These are phyloP conservation scores for Chymomyza caudatula DNA, from an alignment of 2,888 invertebrate genomes.

Conservation along the genomic window DNA sequence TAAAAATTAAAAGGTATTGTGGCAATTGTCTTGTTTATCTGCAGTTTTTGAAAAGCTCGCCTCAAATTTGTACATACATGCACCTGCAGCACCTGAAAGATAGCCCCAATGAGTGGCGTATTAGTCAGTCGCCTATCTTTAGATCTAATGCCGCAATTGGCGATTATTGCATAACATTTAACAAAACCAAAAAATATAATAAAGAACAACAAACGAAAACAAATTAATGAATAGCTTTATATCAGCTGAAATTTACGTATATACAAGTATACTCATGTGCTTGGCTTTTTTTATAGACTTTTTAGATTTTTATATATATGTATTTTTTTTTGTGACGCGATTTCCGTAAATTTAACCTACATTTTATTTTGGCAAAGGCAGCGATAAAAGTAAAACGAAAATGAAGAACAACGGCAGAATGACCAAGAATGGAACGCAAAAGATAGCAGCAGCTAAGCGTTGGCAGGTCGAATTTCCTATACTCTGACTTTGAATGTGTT, in stretches of 20 bases:
- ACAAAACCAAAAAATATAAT: constrained; percentile 4
- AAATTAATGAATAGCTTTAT: constrained; percentile 22
- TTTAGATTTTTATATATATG: constrained; percentile 25
- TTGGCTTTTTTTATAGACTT: constrained; percentile 34
- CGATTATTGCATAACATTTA: constrained; percentile 52
- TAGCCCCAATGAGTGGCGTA: constrained; percentile 17
- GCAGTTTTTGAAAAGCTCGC: neutral
- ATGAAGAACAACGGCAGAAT: constrained; percentile 29
- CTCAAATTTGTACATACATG: neutral
- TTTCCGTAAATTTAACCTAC: constrained; percentile 70
- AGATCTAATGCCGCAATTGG: constrained; percentile 22
- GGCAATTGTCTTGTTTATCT: neutral
- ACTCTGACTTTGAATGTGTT: neutral
- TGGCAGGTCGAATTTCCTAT: neutral
- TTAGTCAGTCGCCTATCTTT: constrained; percentile 13
- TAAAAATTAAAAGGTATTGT: neutral
- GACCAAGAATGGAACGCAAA: neutral
- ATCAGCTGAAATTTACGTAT: constrained; percentile 17
- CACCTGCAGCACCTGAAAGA: neutral
- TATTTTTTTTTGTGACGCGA: constrained; percentile 48
- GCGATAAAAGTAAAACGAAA: constrained; percentile 36
- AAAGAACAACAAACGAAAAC: constrained; percentile 29
- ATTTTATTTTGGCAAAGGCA: constrained; percentile 36
- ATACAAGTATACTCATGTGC: constrained; percentile 22
- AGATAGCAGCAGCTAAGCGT: neutral